Evolutionary conservation across 2,888 invertebrate genomes (phyloP).

Genomic region (Papilio demoleus): DNA sequence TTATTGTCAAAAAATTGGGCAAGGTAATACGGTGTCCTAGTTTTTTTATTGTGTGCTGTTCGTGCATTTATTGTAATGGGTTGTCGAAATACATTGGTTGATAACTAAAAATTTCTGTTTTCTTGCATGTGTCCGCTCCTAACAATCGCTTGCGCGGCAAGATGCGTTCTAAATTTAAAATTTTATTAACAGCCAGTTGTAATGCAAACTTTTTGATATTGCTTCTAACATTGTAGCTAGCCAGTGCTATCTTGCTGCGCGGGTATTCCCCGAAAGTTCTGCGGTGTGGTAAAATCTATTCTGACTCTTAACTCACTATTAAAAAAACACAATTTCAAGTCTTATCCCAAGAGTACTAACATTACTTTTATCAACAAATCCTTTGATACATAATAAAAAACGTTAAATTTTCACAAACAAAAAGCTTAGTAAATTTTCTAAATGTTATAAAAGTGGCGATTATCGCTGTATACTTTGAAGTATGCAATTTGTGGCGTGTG

Average conservation of each 20-base stretch:
- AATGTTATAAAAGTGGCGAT: not conserved
- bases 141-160: slow-evolving; percentile 58
- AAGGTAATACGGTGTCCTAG: slow-evolving; percentile 39
- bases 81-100: slow-evolving; percentile 76
- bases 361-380: no score
- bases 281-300: slow-evolving; percentile 19
- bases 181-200: slow-evolving; percentile 19
- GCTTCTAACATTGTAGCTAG: slow-evolving; percentile 20
- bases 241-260: slow-evolving; percentile 32
- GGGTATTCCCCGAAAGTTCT: slow-evolving; percentile 25
- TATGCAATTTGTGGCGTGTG: slow-evolving; percentile 45
- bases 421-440: not conserved
- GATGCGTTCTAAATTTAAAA: slow-evolving; percentile 23
- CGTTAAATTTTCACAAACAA: not conserved
- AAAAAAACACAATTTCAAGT: not conserved
- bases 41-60: slow-evolving; percentile 62
- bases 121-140: slow-evolving; percentile 77
- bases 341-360: not conserved
- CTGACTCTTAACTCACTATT: not conserved
- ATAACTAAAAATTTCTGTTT: slow-evolving; percentile 74
- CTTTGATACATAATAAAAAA: no score
- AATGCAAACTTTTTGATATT: not conserved
- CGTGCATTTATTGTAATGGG: slow-evolving; percentile 73
- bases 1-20: no score
- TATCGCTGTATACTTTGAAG: slow-evolving; percentile 33